Base-by-base conservation (phyloP, 2,888 invertebrate genomes). In the Acholoe squamosa region DNA sequence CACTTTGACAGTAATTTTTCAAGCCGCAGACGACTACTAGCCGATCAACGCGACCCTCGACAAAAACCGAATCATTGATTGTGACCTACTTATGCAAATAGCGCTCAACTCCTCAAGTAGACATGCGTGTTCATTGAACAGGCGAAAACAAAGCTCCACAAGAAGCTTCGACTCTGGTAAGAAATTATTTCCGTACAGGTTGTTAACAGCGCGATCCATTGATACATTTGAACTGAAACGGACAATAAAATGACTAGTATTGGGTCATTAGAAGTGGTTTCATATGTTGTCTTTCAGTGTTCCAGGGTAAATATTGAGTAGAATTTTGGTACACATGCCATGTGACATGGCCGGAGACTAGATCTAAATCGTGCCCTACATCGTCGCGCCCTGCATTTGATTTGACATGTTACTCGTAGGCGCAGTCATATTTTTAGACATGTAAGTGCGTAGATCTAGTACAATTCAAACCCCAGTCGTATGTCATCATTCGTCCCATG, bases 81-180 rank as follows among this genome's bases (percentile, higher is more conserved):
- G 7, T 89, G 89, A 89, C 89, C 89, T 89, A 89, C 61, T 89
- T 89, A 89, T 89, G 89, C 89, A 89, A 89, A 89, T 89, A 31
- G 61, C 22, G 56, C n/a, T 34, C 7, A n/a, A n/a, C n/a, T n/a
- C n/a, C n/a, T n/a, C n/a, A 25, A 28, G 33, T 52, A 25, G 86
- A 86, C 89, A 89, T 89, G 89, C 89, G 89, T 89, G 61, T 89
- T 89, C 89, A 89, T 89, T 89, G 89, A 89, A 89, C 61, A 89
- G 61, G 34, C 31, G 84, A 84, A 84, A 84, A 84, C 84, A 84
- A 84, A 84, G 84, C 51, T 51, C 43, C 14, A 5, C 43, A 34
- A 51, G 51, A 34, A 43, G 84, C n/a, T 84, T 84, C 84, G n/a
- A 84, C 19, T 84, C 43, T 22, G 84, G 84, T 84, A 84, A 84